Percentiles rank a stretch among this genome's conserved stretches.
Conservation (phyloP, 1,140 invertebrate genomes). For the Diploscapter pachys region DNA sequence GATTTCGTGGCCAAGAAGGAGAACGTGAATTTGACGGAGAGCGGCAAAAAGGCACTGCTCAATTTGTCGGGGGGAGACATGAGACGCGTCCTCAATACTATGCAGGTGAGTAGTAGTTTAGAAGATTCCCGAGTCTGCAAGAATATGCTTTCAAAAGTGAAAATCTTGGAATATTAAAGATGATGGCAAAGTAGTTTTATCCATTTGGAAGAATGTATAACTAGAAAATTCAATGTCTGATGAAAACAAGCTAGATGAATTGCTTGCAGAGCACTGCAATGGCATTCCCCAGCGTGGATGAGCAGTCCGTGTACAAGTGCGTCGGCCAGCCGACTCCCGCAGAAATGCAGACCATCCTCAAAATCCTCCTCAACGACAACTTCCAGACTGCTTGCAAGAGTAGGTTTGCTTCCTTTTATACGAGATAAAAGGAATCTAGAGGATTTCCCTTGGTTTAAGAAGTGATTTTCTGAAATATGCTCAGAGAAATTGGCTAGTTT, state of each 20-base stretch:
- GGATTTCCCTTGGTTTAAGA: conserved; percentile 1
- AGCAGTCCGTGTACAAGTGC: conserved; percentile 89
- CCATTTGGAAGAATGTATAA: neutral
- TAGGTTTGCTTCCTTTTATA: conserved; percentile 12
- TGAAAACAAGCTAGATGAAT: neutral
- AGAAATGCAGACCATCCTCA: conserved; percentile 72
- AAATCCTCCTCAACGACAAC: conserved; percentile 47
- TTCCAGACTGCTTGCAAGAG: conserved; percentile 39
- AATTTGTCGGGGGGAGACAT: conserved; percentile 92
- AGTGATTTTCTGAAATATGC: neutral
- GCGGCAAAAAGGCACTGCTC: conserved; percentile 84
- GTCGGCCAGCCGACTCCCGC: conserved; percentile 86
- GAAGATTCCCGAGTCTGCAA: neutral
- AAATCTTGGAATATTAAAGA: neutral
- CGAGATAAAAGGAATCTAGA: neutral
- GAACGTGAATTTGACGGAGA: conserved; percentile 79
- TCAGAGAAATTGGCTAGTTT: neutral
- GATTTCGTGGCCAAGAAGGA: conserved; percentile 80
- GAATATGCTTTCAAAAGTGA: conserved; percentile 7
- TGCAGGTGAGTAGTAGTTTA: conserved; percentile 63
- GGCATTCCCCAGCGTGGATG: conserved; percentile 78
- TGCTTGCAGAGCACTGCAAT: conserved; percentile 75
- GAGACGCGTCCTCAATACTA: conserved; percentile 90
- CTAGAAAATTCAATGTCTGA: neutral
- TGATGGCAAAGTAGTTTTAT: neutral